Evolutionary conservation across 2,113 vertebrate species (phyloP), one percentile per base, ranked within the genome.

Genomic region (Scatophagus argus): DNA sequence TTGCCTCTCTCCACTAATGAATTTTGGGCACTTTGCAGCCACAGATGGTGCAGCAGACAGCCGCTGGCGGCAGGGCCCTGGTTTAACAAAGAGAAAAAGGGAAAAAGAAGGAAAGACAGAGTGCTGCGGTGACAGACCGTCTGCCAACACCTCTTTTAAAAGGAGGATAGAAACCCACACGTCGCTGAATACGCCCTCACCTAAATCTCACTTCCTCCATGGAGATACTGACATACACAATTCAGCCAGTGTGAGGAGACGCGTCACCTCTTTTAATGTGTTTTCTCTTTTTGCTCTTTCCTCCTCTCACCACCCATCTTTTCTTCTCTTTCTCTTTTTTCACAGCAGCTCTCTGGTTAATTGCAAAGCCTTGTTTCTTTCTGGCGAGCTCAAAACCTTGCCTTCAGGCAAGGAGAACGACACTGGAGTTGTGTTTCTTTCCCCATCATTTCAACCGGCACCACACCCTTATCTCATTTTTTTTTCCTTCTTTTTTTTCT

Each of bases 31-130:
- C 79, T 93, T 89, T 81, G 69, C 86, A 75, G 81, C 84, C 87
- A 88, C 91, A 93, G 92, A 93, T 91, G 92, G 87, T 81, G 85
- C 77, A 87, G 88, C 85, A 83, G 82, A 80, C 87, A 79, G 85
- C 71, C 60, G 63, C 82, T 69, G 85, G 82, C 62, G 77, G 71
- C 71, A 44, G 38, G 38, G 75, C 61, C 56, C 87, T 71, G 59
- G 67, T 70, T 70, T 76, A 72, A 82, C 74, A 86, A 85, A 85
- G 60, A 60, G 36, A 27, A 46, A 59, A 58, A 39, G 62, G 31
- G 56, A 75, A 60, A 36, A 32, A 60, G 51, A 77, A 23, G 49
- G 32, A 44, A 46, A 75, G 69, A 59, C 43, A 43, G 77, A 76
- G 68, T 23, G 55, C 58, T 82, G 72, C 74, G 76, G 71, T 13